Conservation (phyloP, 2,797 vertebrate species). For the Syngnathus acus region DNA sequence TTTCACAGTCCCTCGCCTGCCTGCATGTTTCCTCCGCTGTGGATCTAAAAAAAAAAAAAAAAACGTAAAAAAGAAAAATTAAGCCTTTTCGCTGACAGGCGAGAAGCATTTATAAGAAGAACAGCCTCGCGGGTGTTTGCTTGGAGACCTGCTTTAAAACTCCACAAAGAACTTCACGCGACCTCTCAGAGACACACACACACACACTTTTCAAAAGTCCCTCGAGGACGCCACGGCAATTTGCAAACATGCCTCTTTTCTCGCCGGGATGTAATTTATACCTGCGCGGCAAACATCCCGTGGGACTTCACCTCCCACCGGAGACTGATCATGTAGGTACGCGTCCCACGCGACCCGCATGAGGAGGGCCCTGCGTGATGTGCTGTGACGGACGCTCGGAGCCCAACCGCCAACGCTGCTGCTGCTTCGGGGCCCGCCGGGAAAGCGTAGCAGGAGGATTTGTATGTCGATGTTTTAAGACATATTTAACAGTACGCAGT, state of each 20-base stretch:
- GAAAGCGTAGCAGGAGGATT: conserved; percentile 30
- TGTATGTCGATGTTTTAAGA: background rate
- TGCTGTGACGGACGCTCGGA: conserved; percentile 41
- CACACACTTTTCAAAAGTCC: background rate
- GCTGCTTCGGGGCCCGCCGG: conserved; percentile 17
- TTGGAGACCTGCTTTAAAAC: conserved; percentile 5
- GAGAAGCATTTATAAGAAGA: conserved; percentile 41
- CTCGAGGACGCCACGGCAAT: background rate
- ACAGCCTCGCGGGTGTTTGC: conserved; percentile 22
- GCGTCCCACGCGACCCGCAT: conserved; percentile 41
- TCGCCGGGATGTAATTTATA: conserved; percentile 6
- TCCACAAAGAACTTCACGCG: conserved; percentile 3
- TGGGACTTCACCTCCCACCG: conserved; percentile 10
- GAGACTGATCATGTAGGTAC: conserved; percentile 19
- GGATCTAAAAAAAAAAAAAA: conserved; percentile 11
- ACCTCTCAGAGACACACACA: background rate
- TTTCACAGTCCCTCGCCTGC: conserved; percentile 14
- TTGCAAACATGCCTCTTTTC: conserved; percentile 3
- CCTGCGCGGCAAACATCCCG: background rate
- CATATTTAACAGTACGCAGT: conserved; percentile 3
- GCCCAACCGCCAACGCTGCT: conserved; percentile 31
- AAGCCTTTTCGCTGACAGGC: conserved; percentile 46
- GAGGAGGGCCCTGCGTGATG: conserved; percentile 36
- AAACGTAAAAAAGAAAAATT: conserved; percentile 3
- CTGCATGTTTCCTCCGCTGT: conserved; percentile 29